Conservation (phyloP, 2,113 vertebrate species). For the Polypterus senegalus region DNA sequence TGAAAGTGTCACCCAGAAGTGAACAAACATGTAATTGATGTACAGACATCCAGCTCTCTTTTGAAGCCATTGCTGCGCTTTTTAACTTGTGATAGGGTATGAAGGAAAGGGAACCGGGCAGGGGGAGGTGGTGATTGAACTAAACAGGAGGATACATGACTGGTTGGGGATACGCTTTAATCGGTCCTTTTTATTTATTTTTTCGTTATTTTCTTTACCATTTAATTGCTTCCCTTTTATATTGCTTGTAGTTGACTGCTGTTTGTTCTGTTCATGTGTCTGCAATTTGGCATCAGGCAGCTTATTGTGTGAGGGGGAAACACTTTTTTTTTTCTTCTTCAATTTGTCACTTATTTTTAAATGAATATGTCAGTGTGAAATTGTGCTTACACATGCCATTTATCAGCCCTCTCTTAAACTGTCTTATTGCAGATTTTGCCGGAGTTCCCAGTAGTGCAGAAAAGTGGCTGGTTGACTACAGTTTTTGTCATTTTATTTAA, state of each 20-base stretch:
- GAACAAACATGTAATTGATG: constrained; percentile 72
- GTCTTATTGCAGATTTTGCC: too few species aligned
- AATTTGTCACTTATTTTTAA: too few species aligned
- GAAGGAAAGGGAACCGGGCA: constrained; percentile 23
- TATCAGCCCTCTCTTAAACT: too few species aligned
- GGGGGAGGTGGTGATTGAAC: constrained; percentile 31
- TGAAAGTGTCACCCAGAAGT: constrained; percentile 51
- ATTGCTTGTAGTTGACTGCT: constrained; percentile 18
- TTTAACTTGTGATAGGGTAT: constrained; percentile 24
- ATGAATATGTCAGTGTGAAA: too few species aligned
- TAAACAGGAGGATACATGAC: constrained; percentile 35
- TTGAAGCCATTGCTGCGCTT: constrained; percentile 27
- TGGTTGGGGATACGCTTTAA: constrained; percentile 56
- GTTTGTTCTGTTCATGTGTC: constrained; percentile 36
- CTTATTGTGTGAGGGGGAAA: too few species aligned
- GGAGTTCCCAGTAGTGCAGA: too few species aligned
- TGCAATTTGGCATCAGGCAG: background rate
- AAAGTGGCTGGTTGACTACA: too few species aligned
- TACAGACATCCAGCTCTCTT: constrained; percentile 47
- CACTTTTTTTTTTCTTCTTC: too few species aligned
- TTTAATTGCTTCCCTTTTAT: constrained; percentile 41
- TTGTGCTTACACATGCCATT: too few species aligned
- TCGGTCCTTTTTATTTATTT: constrained; percentile 38
- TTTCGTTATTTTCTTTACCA: constrained; percentile 36
- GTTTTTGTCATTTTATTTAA: too few species aligned